phyloP scores from a whole-genome alignment of 1,140 invertebrate genomes.

The Micrasema longulum region DNA sequence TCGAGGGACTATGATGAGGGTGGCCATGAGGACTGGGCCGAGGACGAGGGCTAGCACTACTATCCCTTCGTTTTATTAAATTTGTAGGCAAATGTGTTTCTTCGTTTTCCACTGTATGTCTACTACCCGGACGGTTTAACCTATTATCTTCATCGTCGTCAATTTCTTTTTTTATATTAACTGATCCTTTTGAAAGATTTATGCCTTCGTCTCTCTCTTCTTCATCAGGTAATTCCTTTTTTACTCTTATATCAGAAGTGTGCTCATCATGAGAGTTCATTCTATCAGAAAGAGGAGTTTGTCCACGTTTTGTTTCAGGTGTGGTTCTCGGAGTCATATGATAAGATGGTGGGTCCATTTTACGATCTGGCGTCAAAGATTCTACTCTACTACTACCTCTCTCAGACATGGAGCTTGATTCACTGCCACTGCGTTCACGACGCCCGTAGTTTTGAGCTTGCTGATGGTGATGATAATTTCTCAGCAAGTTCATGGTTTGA shows the following conservation, averaged over 20 bases:
- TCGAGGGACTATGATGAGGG: slow-evolving; percentile 70
- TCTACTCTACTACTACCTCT: slow-evolving; percentile 80
- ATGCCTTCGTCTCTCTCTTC: slow-evolving; percentile 67
- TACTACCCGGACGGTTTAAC: slow-evolving; percentile 66
- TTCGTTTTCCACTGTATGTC: slow-evolving; percentile 65
- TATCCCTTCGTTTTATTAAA: slow-evolving; percentile 53
- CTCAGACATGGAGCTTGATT: slow-evolving; percentile 87
- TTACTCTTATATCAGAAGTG: slow-evolving; percentile 60
- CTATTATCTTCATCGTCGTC: slow-evolving; percentile 69
- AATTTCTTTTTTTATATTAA: slow-evolving; percentile 70
- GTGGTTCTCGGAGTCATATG: slow-evolving; percentile 79
- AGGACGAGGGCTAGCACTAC: slow-evolving; percentile 65
- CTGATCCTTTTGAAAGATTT: slow-evolving; percentile 62
- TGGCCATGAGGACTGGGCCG: slow-evolving; percentile 72
- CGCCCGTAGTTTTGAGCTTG: slow-evolving; percentile 70
- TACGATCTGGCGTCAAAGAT: slow-evolving; percentile 81
- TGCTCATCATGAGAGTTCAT: slow-evolving; percentile 52
- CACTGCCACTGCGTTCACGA: slow-evolving; percentile 84
- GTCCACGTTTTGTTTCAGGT: slow-evolving; percentile 74
- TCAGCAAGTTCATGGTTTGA: slow-evolving; percentile 84
- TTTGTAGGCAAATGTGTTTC: slow-evolving; percentile 49
- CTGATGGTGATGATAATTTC: slow-evolving; percentile 79
- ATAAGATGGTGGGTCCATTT: slow-evolving; percentile 72
- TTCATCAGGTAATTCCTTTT: slow-evolving; percentile 65
- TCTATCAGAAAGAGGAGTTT: slow-evolving; percentile 64